Evolutionary conservation across 2,888 invertebrate species (phyloP).

Genomic region (Cephus sareptanus): DNA sequence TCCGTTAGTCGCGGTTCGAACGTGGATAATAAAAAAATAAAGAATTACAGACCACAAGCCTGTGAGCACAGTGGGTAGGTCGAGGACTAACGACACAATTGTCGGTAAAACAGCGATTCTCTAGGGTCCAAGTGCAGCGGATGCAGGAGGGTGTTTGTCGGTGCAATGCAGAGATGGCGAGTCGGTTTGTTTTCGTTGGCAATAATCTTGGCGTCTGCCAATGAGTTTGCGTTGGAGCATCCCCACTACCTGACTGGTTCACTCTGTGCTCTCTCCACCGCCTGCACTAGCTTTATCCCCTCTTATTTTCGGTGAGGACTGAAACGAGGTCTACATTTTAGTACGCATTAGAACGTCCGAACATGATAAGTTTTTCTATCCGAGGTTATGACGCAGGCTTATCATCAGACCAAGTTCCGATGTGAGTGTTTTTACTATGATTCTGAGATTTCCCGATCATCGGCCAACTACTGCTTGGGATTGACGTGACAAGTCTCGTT

Average conservation of each 20-base stretch:
- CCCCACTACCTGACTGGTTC: constrained; percentile 8
- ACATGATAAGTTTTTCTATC: constrained; percentile 46
- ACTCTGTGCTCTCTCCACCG: constrained; percentile 15
- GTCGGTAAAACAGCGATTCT: constrained; percentile 36
- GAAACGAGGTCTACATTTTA: constrained; percentile 55
- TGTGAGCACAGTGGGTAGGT: background rate
- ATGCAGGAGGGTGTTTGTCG: constrained; percentile 6
- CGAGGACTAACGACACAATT: background rate
- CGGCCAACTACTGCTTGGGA: background rate
- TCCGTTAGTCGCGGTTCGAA: background rate
- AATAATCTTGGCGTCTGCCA: constrained; percentile 22
- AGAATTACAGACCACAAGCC: background rate
- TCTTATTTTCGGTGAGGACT: constrained; percentile 35
- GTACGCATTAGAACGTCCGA: constrained; percentile 51
- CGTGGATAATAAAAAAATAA: background rate
- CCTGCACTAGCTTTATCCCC: constrained; percentile 10
- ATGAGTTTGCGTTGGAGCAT: constrained; percentile 37
- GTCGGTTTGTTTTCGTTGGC: constrained; percentile 34
- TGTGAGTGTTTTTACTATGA: constrained; percentile 40
- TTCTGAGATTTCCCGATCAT: background rate
- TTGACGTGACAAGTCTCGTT: background rate
- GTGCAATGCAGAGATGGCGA: constrained; percentile 39
- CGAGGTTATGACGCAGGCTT: constrained; percentile 44
- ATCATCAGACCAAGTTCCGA: constrained; percentile 53
- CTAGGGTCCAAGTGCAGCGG: constrained; percentile 8